These are phyloP conservation scores for Holacanthus passer DNA, from an alignment of 2,113 vertebrate genomes.

Conservation along the genomic window DNA sequence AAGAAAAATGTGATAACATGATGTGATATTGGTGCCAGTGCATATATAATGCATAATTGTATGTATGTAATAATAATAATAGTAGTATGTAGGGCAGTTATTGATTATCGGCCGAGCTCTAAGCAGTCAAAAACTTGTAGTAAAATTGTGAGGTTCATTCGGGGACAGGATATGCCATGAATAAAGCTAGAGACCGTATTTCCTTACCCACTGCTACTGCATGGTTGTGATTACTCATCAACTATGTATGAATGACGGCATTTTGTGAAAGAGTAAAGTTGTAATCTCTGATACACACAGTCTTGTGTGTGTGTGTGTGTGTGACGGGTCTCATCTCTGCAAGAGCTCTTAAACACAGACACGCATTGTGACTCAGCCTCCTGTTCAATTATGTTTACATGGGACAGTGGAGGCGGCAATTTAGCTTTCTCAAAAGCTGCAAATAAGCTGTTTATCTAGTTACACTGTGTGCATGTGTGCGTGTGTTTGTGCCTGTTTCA, in stretches of 20 bases:
- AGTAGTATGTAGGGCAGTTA: not conserved
- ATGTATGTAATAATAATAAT: no score
- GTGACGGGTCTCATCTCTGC: conserved; percentile 43
- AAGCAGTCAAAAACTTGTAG: not conserved
- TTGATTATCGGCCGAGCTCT: not conserved
- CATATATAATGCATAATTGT: not conserved
- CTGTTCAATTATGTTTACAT: conserved; percentile 69
- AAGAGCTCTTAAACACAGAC: conserved; percentile 61
- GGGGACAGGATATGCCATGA: conserved; percentile 9
- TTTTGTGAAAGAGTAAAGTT: conserved; percentile 58
- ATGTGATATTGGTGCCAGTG: not conserved
- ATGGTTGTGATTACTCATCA: conserved; percentile 62
- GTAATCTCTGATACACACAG: conserved; percentile 63
- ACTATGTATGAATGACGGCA: conserved; percentile 46
- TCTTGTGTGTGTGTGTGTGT: no score
- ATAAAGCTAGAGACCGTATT: conserved; percentile 20
- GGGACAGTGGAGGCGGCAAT: conserved; percentile 52
- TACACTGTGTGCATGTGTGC: not conserved
- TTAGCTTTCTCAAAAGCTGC: conserved; percentile 62
- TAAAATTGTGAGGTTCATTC: not conserved
- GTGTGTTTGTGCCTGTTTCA: conserved; percentile 30
- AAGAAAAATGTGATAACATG: not conserved
- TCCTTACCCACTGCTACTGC: conserved; percentile 26
- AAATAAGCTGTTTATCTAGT: conserved; percentile 61
- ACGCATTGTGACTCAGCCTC: conserved; percentile 63